phyloP scores from a whole-genome alignment of 2,113 vertebrate species.

The Pedetes capensis region DNA sequence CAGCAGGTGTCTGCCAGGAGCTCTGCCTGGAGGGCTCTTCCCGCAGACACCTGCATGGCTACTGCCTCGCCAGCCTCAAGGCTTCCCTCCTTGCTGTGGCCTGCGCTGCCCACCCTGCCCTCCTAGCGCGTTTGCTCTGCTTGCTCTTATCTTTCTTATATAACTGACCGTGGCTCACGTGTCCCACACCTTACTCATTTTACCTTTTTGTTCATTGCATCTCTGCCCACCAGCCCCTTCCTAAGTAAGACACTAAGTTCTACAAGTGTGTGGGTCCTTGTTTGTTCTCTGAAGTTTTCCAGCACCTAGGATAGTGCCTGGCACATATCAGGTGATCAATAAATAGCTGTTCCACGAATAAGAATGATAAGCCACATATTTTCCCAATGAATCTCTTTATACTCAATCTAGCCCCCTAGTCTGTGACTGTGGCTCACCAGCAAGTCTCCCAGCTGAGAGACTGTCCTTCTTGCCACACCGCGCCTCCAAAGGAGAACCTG shows the following conservation, averaged over 20 bases:
- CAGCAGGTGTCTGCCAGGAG: rapidly evolving
- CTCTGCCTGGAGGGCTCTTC: background rate
- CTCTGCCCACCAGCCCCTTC: background rate
- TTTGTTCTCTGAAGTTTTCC: background rate
- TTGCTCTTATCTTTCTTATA: background rate
- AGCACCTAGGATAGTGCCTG: background rate
- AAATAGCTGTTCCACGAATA: background rate
- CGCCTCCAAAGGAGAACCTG: background rate
- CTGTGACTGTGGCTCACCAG: background rate
- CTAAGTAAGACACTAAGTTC: background rate
- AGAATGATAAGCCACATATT: background rate
- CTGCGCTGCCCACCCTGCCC: background rate
- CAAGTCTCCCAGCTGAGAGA: background rate
- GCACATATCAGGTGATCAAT: background rate
- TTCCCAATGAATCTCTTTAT: background rate
- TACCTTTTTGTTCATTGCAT: background rate
- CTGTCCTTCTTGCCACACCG: too few relatives aligned
- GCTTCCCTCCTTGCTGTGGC: background rate
- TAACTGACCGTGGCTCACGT: background rate
- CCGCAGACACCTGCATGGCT: background rate
- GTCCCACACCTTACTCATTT: background rate
- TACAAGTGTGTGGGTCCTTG: background rate
- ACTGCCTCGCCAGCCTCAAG: background rate
- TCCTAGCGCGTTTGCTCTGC: background rate
- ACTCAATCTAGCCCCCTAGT: background rate